Evolutionary conservation across 2,797 vertebrate genomes (phyloP).

Genomic region (Syndactyla subalaris): DNA sequence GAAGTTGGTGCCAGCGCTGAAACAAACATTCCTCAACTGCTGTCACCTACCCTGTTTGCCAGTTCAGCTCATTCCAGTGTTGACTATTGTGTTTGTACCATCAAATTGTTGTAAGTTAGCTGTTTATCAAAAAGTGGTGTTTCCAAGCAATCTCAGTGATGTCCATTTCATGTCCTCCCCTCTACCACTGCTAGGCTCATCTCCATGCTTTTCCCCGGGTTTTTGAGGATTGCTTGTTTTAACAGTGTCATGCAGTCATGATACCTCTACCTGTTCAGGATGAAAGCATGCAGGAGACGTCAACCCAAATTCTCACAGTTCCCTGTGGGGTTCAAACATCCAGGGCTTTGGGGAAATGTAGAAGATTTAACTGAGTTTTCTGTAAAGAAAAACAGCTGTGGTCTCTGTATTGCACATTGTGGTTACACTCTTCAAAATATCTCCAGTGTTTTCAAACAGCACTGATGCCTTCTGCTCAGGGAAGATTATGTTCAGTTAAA

Average conservation of each 20-base stretch:
- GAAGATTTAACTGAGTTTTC: neutral
- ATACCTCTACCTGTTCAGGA: neutral
- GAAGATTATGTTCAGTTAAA: neutral
- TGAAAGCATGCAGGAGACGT: neutral
- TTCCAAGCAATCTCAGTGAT: neutral
- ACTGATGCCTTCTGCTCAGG: neutral
- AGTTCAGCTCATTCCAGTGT: neutral
- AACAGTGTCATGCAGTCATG: neutral
- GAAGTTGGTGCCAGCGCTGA: fast-evolving
- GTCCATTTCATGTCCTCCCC: neutral
- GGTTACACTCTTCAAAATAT: neutral
- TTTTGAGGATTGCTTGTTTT: neutral
- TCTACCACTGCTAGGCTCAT: neutral
- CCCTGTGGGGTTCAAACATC: fast-evolving
- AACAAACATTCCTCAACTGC: neutral
- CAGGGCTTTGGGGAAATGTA: neutral
- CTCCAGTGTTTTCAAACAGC: neutral
- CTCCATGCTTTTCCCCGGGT: neutral
- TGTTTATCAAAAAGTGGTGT: neutral
- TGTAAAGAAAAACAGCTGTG: neutral
- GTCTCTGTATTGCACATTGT: neutral
- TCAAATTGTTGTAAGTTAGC: neutral
- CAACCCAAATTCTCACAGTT: neutral
- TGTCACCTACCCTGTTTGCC: neutral
- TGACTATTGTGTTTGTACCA: neutral